Percentiles rank a stretch among this genome's conserved stretches.
These are phyloP conservation scores for Haemorhous mexicanus DNA, from an alignment of 2,113 vertebrate species.

Conservation along the genomic window DNA sequence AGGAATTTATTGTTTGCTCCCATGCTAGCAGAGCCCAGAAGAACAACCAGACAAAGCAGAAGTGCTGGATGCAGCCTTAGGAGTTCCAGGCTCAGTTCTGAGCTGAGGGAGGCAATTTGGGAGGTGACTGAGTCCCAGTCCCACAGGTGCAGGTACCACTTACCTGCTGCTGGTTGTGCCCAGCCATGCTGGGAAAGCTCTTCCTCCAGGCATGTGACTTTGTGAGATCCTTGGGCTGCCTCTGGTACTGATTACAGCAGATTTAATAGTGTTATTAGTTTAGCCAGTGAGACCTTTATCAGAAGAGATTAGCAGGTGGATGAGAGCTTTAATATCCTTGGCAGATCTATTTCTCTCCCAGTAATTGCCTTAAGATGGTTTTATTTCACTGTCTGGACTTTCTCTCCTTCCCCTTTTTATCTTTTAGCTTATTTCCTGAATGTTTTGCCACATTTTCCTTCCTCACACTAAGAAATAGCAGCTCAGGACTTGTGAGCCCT, in stretches of 20 bases:
- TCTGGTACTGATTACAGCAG: background rate
- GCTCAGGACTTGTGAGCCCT: background rate
- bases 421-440: background rate
- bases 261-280: slow-evolving; percentile 15
- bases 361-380: slow-evolving; percentile 45
- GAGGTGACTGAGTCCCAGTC: background rate
- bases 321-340: slow-evolving; percentile 35
- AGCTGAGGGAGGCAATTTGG: background rate
- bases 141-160: background rate
- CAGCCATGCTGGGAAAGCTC: background rate
- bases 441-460: background rate
- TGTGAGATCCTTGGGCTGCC: background rate
- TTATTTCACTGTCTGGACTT: background rate
- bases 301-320: slow-evolving; percentile 33
- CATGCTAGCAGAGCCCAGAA: background rate
- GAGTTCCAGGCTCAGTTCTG: background rate
- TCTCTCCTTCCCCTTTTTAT: background rate
- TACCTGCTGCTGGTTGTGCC: background rate
- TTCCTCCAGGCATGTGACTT: background rate
- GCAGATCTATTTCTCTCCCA: slow-evolving; percentile 35
- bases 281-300: slow-evolving; percentile 51
- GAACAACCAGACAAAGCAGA: background rate
- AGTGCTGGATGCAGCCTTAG: background rate
- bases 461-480: background rate
- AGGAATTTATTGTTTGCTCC: background rate